Base-by-base conservation (phyloP, 2,888 invertebrate species). In the Acrobasis repandana region DNA sequence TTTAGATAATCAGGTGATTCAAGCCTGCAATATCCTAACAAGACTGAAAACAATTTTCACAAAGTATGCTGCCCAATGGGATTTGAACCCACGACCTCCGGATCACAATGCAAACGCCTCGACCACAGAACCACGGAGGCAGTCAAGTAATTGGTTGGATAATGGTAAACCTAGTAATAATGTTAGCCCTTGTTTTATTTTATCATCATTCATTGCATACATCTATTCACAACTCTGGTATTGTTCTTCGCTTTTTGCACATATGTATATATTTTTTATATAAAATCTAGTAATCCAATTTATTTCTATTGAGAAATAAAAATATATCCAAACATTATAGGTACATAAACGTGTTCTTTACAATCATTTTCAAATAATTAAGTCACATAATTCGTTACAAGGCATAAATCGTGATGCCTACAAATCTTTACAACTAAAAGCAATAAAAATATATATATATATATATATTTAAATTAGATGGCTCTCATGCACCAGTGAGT, bases 161-260 rank as follows among this genome's bases (percentile, higher is more conserved):
- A n/a, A n/a, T n/a, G n/a, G n/a, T n/a, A n/a, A n/a, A n/a, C n/a
- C n/a, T n/a, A n/a, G n/a, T n/a, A n/a, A n/a, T n/a, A n/a, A n/a
- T n/a, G n/a, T n/a, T n/a, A n/a, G n/a, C n/a, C n/a, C n/a, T n/a
- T n/a, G n/a, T n/a, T n/a, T n/a, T n/a, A n/a, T 33, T 28, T 5
- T 11, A 1, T 28, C 10, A 4, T 10, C 11, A 11, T 50, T 2
- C 9, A 50, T 34, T 15, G 15, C 34, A 15, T 51, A 52, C 18
- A 38, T 36, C 36, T 10, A 38, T 38, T 54, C 54, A 54, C 54
- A 54, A 54, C 54, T n/a, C 38, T 43, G 38, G 38, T 14, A 38
- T 54, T 54, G 54, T 54, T 54, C 54, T 54, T 18, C n/a, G 54
- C 38, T 16, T 11, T n/a, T 9, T 14, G n/a, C 14, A 43, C 43